phyloP scores from a whole-genome alignment of 2,797 vertebrate species.

The Anguilla anguilla region DNA sequence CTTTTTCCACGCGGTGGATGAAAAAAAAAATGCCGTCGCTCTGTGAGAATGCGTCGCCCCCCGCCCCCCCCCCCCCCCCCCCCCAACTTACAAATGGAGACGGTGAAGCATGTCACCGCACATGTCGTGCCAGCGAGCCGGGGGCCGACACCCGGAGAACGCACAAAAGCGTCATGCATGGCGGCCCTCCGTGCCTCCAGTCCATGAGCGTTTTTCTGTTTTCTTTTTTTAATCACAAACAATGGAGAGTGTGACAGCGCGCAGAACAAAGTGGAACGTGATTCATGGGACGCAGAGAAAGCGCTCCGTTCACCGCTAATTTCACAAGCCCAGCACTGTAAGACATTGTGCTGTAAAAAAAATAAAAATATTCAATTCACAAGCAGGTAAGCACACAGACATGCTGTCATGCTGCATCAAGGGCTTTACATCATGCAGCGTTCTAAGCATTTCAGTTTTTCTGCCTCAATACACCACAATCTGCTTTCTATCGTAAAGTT shows the following conservation, averaged over 20 bases:
- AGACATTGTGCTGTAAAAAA: background rate
- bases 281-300: background rate
- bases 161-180: background rate
- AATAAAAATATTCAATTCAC: background rate
- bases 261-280: background rate
- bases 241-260: background rate
- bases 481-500: background rate
- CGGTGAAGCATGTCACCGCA: conserved; percentile 25
- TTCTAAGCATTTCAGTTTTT: background rate
- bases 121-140: background rate
- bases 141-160: background rate
- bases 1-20: background rate
- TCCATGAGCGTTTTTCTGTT: background rate
- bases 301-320: background rate
- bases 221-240: background rate
- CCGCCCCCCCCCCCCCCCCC: too few relatives aligned
- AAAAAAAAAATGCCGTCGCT: background rate
- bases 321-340: background rate
- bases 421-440: background rate
- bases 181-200: background rate
- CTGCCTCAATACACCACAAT: background rate
- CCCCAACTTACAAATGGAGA: conserved; percentile 19
- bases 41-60: background rate
- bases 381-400: background rate
- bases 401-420: background rate